Evolutionary conservation across 1,140 invertebrate genomes (phyloP), one percentile per base, ranked within the genome.

Genomic region (Caenorhabditis inopinata): DNA sequence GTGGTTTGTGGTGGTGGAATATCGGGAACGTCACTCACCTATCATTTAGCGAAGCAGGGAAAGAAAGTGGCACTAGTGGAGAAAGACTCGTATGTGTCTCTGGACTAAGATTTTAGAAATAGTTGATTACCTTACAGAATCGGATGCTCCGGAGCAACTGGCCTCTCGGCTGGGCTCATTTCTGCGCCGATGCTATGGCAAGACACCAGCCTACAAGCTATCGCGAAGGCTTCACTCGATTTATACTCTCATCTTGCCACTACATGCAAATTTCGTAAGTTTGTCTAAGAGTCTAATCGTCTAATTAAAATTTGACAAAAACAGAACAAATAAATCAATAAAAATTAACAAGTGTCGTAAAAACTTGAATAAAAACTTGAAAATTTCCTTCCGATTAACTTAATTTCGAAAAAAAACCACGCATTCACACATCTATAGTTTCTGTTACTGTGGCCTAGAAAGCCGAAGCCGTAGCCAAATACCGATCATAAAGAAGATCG

Each of bases 1-100:
- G 93, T 96, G 9, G 93, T 98, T 86, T 96, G 95, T 90, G 96
- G 96, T 16, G 95, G 94, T 48, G 96, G 96, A 53, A 92, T 97
- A 38, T 93, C 96, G 90, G 96, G 96, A 21, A 93, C 94, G 38
- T 94, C 95, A 23, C 93, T 98, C 2, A 95, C 95, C 9, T 98
- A 98, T 90, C 94, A 98, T 90, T 90, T 99, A 42, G 93, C 94
- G 7, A 90, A 93, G 85, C 89, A 93, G 82, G 96, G 95, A 76
- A 94, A 93, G 92, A 89, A 90, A 45, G 95, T 95, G 21, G 89
- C 96, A 76, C 87, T 98, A 0, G 89, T 98, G 76, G 96, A 98
- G 51, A 78, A 81, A 47, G 82, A 89, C 47, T 82, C 84, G 87
- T 87, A 46, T 42, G 49, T 46, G 1, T 78, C 27, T 49, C 29